Percentiles rank a stretch among this genome's conserved stretches.
Evolutionary conservation across 2,113 vertebrate species (phyloP).

Genomic region (Porphyrio hochstetteri): DNA sequence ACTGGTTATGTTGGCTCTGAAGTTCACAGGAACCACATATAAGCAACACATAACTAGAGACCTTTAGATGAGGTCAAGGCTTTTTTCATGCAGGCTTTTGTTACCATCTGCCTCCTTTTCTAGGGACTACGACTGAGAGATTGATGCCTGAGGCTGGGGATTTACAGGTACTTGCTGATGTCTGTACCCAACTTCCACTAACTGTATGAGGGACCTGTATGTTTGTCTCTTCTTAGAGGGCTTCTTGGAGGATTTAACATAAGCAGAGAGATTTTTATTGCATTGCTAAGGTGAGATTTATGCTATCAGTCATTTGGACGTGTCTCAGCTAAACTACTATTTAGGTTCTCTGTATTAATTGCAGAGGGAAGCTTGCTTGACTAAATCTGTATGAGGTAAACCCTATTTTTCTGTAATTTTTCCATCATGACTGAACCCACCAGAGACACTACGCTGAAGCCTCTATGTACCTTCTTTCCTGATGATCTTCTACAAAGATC

Average conservation of each 20-base stretch:
- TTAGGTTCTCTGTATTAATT: not conserved
- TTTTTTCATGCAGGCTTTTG: not conserved
- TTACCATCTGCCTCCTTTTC: not conserved
- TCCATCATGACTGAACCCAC: not conserved
- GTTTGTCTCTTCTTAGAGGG: not conserved
- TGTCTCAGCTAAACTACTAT: not conserved
- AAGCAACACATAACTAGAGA: not conserved
- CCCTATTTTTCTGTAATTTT: not conserved
- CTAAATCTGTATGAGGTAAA: not conserved
- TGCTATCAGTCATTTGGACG: not conserved
- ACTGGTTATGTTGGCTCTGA: not conserved
- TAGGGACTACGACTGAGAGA: not conserved
- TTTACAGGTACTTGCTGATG: not conserved
- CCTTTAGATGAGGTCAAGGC: not conserved
- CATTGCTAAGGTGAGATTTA: not conserved
- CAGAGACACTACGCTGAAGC: rapidly evolving
- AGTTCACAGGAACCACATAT: not conserved
- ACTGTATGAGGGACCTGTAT: not conserved
- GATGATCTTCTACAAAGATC: not conserved
- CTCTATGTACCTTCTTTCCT: not conserved
- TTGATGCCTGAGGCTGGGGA: not conserved
- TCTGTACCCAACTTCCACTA: not conserved
- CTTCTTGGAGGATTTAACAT: not conserved
- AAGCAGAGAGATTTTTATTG: not conserved
- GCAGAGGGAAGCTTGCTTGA: not conserved